phyloP scores from a whole-genome alignment of 2,888 invertebrate genomes.

The Drosophila kanekoi region DNA sequence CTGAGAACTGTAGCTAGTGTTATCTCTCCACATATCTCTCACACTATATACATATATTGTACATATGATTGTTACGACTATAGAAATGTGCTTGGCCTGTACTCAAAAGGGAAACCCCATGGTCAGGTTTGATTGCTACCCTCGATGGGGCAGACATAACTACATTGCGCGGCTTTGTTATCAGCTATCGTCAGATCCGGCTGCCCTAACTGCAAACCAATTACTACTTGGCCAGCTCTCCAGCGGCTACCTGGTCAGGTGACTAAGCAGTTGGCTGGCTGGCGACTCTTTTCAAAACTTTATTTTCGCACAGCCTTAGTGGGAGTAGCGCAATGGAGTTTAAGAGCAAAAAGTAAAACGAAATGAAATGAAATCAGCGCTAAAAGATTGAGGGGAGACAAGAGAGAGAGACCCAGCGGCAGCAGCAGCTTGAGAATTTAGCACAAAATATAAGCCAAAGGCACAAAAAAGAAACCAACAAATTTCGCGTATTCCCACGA shows the following conservation, averaged over 20 bases:
- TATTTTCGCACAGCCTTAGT: constrained; percentile 40
- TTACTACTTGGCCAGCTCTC: constrained; percentile 24
- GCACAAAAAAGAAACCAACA: constrained; percentile 30
- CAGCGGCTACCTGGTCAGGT: constrained; percentile 47
- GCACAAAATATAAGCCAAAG: constrained; percentile 21
- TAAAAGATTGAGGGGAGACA: constrained; percentile 60
- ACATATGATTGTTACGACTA: neutral
- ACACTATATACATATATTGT: constrained; percentile 15
- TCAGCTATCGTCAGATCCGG: constrained; percentile 26
- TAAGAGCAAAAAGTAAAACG: constrained; percentile 19
- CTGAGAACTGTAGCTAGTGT: constrained; percentile 30
- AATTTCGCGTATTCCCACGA: constrained; percentile 58
- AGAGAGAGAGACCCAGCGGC: constrained; percentile 21
- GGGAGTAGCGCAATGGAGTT: constrained; percentile 42
- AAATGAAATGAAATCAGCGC: constrained; percentile 33
- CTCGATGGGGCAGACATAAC: constrained; percentile 9
- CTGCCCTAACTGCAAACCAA: constrained; percentile 29
- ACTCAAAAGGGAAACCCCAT: neutral
- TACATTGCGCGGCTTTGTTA: constrained; percentile 39
- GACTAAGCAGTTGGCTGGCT: constrained; percentile 43
- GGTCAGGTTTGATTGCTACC: constrained; percentile 6
- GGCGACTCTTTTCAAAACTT: constrained; percentile 25
- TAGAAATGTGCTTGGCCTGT: neutral
- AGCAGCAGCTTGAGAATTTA: constrained; percentile 51
- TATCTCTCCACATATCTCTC: constrained; percentile 30